Evolutionary conservation across 2,888 invertebrate species (phyloP).

Genomic region (Heliothis peltigera): DNA sequence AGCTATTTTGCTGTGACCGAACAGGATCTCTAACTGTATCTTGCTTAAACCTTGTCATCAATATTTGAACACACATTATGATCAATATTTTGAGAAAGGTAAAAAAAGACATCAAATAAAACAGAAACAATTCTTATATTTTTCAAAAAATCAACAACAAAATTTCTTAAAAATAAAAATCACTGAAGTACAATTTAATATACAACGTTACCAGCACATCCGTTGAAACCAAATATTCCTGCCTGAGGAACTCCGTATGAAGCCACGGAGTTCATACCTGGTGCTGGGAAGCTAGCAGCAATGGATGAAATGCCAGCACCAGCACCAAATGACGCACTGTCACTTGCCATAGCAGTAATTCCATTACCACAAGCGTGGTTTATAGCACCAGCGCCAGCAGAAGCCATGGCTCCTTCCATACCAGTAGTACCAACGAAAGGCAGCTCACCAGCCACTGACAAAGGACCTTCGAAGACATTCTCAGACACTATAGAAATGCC

Average conservation of each 20-base stretch:
- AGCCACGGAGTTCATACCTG: slow-evolving; percentile 13
- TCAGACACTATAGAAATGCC: slow-evolving; percentile 73
- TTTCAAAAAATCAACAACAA: slow-evolving; percentile 17
- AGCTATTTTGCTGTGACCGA: too few relatives aligned
- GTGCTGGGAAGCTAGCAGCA: slow-evolving; percentile 31
- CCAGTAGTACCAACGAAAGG: slow-evolving; percentile 74
- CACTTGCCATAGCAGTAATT: slow-evolving; percentile 61
- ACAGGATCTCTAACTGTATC: too few relatives aligned
- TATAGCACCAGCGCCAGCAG: slow-evolving; percentile 69
- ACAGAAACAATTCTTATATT: slow-evolving; percentile 31
- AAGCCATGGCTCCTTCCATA: slow-evolving; percentile 70
- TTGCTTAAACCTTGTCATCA: too few relatives aligned
- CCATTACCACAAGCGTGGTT: slow-evolving; percentile 73
- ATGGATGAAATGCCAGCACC: slow-evolving; percentile 44
- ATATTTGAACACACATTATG: too few relatives aligned
- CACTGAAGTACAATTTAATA: slow-evolving; percentile 29
- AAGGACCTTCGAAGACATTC: slow-evolving; percentile 71
- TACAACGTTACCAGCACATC: slow-evolving; percentile 21
- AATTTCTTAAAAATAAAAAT: slow-evolving; percentile 10
- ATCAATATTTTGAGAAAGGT: too few relatives aligned
- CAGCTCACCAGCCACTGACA: slow-evolving; percentile 70
- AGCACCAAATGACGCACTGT: slow-evolving; percentile 32
- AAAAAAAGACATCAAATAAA: too few relatives aligned
- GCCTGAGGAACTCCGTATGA: slow-evolving; percentile 18
- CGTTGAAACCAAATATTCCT: slow-evolving; percentile 20